phyloP scores from a whole-genome alignment of 2,888 invertebrate genomes.

The Pandemis cinnamomeana region DNA sequence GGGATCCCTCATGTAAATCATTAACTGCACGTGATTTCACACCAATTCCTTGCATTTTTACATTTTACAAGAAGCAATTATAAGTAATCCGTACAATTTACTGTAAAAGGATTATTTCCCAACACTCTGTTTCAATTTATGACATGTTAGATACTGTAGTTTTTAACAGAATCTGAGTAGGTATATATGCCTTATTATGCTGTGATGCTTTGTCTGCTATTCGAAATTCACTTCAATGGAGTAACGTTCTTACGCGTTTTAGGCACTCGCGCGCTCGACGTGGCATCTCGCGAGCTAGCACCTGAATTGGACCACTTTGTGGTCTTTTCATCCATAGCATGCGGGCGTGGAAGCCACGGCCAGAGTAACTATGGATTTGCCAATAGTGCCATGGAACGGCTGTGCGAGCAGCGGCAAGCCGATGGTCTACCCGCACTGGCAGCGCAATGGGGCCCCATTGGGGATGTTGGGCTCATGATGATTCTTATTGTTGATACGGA shows the following conservation, averaged over 20 bases:
- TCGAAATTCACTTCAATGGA: too few species aligned
- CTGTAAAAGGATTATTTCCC: too few species aligned
- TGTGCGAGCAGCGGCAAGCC: constrained; percentile 67
- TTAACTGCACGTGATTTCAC: too few species aligned
- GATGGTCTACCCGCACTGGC: constrained; percentile 94
- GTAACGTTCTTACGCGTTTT: constrained; percentile 19
- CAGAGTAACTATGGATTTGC: constrained; percentile 99
- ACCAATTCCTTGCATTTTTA: too few species aligned
- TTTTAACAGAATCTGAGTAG: too few species aligned
- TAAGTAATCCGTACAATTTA: too few species aligned
- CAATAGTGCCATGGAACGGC: constrained; percentile 98
- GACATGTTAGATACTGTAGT: too few species aligned
- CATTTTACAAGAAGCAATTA: too few species aligned
- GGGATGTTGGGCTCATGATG: constrained; percentile 92
- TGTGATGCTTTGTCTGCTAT: too few species aligned
- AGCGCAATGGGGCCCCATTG: constrained; percentile 99
- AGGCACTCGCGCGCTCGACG: constrained; percentile 88
- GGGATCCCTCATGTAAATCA: too few species aligned
- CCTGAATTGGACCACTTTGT: constrained; percentile 96
- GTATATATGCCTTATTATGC: too few species aligned
- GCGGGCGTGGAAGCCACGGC: constrained; percentile 98
- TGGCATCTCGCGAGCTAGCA: constrained; percentile 80
- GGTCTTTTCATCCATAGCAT: constrained; percentile 97
- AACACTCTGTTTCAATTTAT: too few species aligned
- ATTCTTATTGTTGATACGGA: constrained; percentile 82